Percentiles rank a stretch among this genome's conserved stretches.
Evolutionary conservation across 1,140 invertebrate species (phyloP).

Genomic region (Lycorma delicatula): DNA sequence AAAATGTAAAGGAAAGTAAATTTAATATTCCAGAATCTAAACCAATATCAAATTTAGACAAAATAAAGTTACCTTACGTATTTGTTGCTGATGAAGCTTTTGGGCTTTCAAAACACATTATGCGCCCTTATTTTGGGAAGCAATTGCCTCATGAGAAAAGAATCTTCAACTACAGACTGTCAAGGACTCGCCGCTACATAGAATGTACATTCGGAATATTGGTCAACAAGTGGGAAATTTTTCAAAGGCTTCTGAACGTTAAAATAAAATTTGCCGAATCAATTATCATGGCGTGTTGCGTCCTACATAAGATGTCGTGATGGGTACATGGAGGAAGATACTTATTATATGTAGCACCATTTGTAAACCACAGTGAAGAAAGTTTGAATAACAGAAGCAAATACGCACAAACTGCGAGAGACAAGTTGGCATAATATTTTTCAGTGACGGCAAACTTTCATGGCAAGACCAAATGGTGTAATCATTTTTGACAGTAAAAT

Average conservation of each 20-base stretch:
- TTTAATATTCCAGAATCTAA: constrained; percentile 3
- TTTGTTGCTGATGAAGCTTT: constrained; percentile 39
- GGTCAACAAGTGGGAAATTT: constrained; percentile 32
- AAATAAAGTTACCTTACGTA: constrained; percentile 1
- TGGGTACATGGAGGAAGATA: too few species aligned
- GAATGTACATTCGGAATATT: constrained; percentile 29
- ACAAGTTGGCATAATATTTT: constrained; percentile 37
- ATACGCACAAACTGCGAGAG: background rate
- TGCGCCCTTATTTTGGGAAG: constrained; percentile 27
- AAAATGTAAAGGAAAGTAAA: background rate
- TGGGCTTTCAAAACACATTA: constrained; percentile 30
- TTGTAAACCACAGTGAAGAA: too few species aligned
- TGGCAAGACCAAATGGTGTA: constrained; percentile 25
- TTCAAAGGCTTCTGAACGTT: constrained; percentile 29
- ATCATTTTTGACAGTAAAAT: constrained; percentile 24
- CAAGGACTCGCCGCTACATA: constrained; percentile 15
- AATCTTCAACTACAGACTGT: constrained; percentile 35
- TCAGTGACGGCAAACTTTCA: constrained; percentile 33
- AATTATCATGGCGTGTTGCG: constrained; percentile 23
- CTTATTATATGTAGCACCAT: too few species aligned
- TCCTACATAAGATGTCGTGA: constrained; percentile 16
- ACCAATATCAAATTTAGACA: background rate
- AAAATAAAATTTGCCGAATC: constrained; percentile 16
- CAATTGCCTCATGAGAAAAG: constrained; percentile 23
- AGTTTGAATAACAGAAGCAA: background rate